These are phyloP conservation scores for Oscheius sp. DNA, from an alignment of 2,888 invertebrate species.

Conservation along the genomic window DNA sequence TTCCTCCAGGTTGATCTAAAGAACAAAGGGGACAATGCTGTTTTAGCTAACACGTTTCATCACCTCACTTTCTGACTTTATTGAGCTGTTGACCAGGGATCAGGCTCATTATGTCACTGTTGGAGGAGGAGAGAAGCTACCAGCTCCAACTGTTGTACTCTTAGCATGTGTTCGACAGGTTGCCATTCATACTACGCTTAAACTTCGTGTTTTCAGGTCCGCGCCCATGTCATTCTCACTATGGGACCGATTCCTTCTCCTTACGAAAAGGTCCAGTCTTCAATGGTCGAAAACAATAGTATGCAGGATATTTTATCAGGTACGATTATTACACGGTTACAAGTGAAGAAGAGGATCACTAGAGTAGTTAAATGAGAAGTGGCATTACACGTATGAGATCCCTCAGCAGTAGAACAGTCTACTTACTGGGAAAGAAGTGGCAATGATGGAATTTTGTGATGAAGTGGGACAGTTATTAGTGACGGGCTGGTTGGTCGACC, in stretches of 20 bases:
- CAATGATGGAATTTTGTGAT: not conserved
- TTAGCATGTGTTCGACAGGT: constrained; percentile 44
- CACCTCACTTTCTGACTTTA: constrained; percentile 53
- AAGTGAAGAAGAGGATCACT: constrained; percentile 18
- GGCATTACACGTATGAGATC: constrained; percentile 36
- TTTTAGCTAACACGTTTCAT: constrained; percentile 48
- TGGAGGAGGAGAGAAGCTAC: constrained; percentile 21
- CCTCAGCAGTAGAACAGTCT: constrained; percentile 11
- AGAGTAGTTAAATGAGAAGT: constrained; percentile 31
- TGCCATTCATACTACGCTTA: constrained; percentile 6
- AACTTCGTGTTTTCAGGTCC: constrained; percentile 45
- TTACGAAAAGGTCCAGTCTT: constrained; percentile 48
- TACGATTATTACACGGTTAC: constrained; percentile 4
- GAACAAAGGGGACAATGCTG: constrained; percentile 32
- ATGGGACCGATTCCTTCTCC: constrained; percentile 64
- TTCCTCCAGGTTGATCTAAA: constrained; percentile 54
- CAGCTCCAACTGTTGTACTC: constrained; percentile 38
- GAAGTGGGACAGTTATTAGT: constrained; percentile 13
- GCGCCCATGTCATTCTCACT: constrained; percentile 61
- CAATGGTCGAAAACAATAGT: constrained; percentile 36
- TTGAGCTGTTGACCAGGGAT: constrained; percentile 61
- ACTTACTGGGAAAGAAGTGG: constrained; percentile 32
- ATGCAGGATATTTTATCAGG: constrained; percentile 33
- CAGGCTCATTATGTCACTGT: constrained; percentile 53
- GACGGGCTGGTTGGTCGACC: constrained; percentile 46